Percentiles rank a stretch among this genome's conserved stretches.
Evolutionary conservation across 2,113 vertebrate species (phyloP).

Genomic region (Rana temporaria): DNA sequence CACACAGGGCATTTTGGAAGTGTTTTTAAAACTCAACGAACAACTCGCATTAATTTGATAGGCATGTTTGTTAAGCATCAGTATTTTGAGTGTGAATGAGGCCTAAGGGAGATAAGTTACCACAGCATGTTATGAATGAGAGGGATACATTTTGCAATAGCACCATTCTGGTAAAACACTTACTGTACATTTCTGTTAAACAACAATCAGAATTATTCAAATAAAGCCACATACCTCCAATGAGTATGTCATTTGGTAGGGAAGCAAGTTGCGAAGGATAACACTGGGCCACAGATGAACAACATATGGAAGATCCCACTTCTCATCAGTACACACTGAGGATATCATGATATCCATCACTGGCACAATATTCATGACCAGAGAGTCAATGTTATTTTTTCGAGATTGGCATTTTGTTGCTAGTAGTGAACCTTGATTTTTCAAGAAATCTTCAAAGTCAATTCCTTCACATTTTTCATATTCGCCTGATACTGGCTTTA

Average conservation of each 20-base stretch:
- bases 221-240: conserved; percentile 72
- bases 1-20: too few species aligned
- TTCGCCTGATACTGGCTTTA: conserved; percentile 77
- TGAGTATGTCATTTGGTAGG: conserved; percentile 85
- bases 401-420: conserved; percentile 79
- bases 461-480: conserved; percentile 83
- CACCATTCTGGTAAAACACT: too few species aligned
- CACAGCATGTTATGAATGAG: too few species aligned
- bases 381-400: conserved; percentile 67
- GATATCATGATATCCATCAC: conserved; percentile 81
- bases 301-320: conserved; percentile 88
- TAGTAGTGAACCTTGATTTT: conserved; percentile 73
- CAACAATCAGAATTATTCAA: background rate
- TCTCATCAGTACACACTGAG: conserved; percentile 78
- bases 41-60: too few species aligned
- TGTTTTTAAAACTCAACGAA: too few species aligned
- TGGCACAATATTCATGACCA: conserved; percentile 88
- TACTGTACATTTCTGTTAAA: too few species aligned
- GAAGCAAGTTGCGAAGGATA: conserved; percentile 90
- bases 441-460: conserved; percentile 84
- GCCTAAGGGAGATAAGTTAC: too few species aligned
- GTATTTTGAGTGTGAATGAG: too few species aligned
- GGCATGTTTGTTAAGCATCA: too few species aligned
- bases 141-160: too few species aligned
- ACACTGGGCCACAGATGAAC: conserved; percentile 93